Percentiles rank a stretch among this genome's conserved stretches.
phyloP scores from a whole-genome alignment of 2,888 invertebrate genomes.

The Watsonalla cultraria region DNA sequence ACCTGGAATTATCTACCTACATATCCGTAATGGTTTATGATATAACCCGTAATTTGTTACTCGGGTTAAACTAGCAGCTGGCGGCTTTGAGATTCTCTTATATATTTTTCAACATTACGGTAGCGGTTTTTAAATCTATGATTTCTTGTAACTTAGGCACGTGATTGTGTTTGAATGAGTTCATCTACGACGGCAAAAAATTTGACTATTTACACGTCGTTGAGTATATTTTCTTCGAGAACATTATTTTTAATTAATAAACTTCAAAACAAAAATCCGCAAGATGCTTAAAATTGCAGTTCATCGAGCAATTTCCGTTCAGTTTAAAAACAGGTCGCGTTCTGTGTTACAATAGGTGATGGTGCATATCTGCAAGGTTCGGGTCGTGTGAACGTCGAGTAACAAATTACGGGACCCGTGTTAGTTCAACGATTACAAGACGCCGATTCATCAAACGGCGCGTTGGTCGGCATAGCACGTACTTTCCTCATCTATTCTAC shows the following conservation, averaged over 20 bases:
- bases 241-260: no score
- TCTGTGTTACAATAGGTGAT: conserved; percentile 49
- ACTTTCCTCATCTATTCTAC: conserved; percentile 62
- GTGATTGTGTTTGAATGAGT: no score
- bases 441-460: conserved; percentile 65
- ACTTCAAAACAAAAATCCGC: not conserved
- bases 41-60: no score
- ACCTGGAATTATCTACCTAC: not conserved
- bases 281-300: not conserved
- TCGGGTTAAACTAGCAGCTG: no score
- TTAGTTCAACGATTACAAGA: conserved; percentile 72
- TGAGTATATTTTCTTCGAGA: no score
- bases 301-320: conserved; percentile 17
- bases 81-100: no score
- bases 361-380: conserved; percentile 52
- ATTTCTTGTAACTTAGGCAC: no score
- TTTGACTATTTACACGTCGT: no score
- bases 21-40: not conserved
- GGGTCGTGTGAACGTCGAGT: conserved; percentile 40
- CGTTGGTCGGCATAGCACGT: conserved; percentile 61
- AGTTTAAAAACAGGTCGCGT: conserved; percentile 34
- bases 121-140: no score
- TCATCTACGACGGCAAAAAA: no score
- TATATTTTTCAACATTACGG: no score
- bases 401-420: conserved; percentile 67